Evolutionary conservation across 1,140 invertebrate genomes (phyloP).

Genomic region (Trichoplusia ni): DNA sequence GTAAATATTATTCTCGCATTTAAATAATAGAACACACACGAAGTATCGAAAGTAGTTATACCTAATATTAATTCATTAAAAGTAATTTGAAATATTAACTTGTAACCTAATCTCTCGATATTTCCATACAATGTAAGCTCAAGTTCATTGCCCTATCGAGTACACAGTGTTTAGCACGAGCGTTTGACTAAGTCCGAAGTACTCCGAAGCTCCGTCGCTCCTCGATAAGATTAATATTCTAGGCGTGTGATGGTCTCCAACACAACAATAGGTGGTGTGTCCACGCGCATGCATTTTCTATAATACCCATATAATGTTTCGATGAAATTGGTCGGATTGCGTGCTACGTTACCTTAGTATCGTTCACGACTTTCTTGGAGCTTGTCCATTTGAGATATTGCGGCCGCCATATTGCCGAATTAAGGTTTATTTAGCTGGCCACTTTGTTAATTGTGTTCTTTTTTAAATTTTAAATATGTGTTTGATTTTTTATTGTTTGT

Average conservation of each 20-base stretch:
- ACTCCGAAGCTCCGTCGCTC: conserved; percentile 47
- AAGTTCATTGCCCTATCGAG: conserved; percentile 68
- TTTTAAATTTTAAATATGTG: background rate
- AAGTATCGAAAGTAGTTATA: background rate
- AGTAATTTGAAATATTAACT: conserved; percentile 15
- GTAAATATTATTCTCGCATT: too few species aligned
- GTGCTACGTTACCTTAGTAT: conserved; percentile 66
- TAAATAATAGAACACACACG: too few species aligned
- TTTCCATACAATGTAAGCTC: conserved; percentile 49
- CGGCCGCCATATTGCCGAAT: too few species aligned
- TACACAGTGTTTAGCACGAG: conserved; percentile 45
- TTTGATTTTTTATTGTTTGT: background rate
- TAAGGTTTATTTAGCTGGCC: too few species aligned
- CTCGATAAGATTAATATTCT: conserved; percentile 77
- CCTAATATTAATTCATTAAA: background rate
- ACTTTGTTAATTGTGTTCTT: too few species aligned
- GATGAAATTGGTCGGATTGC: conserved; percentile 69
- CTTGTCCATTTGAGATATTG: conserved; percentile 28
- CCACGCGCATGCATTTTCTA: conserved; percentile 76
- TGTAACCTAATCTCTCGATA: conserved; percentile 35
- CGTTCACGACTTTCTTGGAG: conserved; percentile 59
- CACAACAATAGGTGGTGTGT: conserved; percentile 66
- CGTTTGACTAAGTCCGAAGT: conserved; percentile 36
- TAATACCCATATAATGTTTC: conserved; percentile 79
- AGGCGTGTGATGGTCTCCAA: conserved; percentile 60